Conservation (phyloP, 2,797 vertebrate genomes). For the Sebastolobus altivelis region DNA sequence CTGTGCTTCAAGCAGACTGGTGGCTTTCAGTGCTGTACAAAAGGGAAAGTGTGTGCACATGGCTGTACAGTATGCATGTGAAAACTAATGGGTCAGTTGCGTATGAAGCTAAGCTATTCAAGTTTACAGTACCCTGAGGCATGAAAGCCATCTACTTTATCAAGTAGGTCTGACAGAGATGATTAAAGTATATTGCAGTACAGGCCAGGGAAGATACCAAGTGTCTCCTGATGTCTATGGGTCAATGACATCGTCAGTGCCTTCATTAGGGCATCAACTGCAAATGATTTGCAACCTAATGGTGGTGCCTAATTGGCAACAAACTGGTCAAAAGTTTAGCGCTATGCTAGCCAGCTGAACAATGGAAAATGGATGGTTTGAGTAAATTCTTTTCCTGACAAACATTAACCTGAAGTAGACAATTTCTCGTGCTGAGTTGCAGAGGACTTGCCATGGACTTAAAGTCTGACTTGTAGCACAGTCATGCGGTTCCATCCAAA, state of each 20-base stretch:
- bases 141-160: not conserved
- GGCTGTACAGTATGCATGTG: not conserved
- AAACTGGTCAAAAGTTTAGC: not conserved
- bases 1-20: slow-evolving; percentile 12
- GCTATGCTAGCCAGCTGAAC: not conserved
- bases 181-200: not conserved
- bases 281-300: not conserved
- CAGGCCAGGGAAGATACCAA: not conserved
- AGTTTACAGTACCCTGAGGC: not conserved
- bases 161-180: not conserved
- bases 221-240: not conserved
- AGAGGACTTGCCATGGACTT: not conserved
- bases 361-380: not conserved
- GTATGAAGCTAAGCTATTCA: not conserved
- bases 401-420: not conserved
- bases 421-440: not conserved
- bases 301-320: not conserved
- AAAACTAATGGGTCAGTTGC: not conserved
- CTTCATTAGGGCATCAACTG: not conserved
- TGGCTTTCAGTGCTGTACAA: slow-evolving; percentile 28
- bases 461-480: not conserved
- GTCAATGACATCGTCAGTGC: not conserved
- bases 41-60: not conserved
- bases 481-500: not conserved
- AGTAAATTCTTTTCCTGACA: not conserved